These are phyloP conservation scores for Tuberolachnus salignus DNA, from an alignment of 2,888 invertebrate genomes.

Conservation along the genomic window DNA sequence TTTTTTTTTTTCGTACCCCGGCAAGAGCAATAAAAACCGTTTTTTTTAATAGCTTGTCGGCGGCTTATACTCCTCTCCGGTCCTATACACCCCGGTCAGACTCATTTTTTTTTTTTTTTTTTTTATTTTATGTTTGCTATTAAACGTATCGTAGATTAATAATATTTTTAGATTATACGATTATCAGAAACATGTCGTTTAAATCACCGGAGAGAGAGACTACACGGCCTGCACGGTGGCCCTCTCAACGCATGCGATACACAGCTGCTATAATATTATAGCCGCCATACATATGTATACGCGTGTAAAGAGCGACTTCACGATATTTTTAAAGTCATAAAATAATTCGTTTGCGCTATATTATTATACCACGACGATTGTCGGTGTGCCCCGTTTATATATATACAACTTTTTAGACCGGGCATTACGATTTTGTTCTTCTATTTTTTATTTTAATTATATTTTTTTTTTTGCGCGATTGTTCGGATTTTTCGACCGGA, in stretches of 20 bases:
- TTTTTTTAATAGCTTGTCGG: conserved; percentile 56
- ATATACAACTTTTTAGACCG: not conserved
- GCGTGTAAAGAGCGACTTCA: not conserved
- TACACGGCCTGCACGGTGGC: conserved; percentile 46
- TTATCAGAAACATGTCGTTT: conserved; percentile 56
- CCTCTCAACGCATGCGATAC: conserved; percentile 30
- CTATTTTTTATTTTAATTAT: conserved; percentile 19
- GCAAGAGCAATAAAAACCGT: conserved; percentile 44
- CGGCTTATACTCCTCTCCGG: conserved; percentile 21
- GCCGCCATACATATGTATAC: not conserved
- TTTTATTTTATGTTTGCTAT: conserved; percentile 55
- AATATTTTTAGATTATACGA: conserved; percentile 56
- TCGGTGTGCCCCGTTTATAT: not conserved
- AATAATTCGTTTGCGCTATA: conserved; percentile 29
- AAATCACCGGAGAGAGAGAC: conserved; percentile 46
- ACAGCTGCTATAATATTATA: conserved; percentile 32
- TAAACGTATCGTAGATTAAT: conserved; percentile 53
- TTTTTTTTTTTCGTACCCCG: conserved; percentile 16
- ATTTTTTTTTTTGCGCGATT: conserved; percentile 49
- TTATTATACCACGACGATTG: conserved; percentile 4
- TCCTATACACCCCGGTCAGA: conserved; percentile 6
- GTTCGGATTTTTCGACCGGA: conserved; percentile 14
- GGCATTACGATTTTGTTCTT: conserved; percentile 15
- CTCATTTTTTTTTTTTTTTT: conserved; percentile 52
- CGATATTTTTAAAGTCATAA: conserved; percentile 46